Evolutionary conservation across 2,888 invertebrate genomes (phyloP).

Genomic region (Mythimna impura): DNA sequence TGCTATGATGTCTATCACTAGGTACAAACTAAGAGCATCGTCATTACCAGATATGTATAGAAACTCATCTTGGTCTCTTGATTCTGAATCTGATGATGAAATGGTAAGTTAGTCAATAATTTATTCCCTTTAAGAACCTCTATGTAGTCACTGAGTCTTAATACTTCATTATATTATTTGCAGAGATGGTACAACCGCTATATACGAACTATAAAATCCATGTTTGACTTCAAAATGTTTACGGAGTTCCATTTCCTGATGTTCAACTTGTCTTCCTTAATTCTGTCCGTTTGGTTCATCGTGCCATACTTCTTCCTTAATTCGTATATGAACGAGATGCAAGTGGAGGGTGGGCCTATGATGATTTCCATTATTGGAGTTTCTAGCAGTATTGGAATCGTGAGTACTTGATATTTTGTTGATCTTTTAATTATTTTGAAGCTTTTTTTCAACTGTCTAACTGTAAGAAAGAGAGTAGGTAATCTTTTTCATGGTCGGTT

Average conservation of each 20-base stretch:
- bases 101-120: slow-evolving; percentile 38
- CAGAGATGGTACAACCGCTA: slow-evolving; percentile 94
- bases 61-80: slow-evolving; percentile 95
- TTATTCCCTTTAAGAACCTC: neutral
- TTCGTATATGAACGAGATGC: slow-evolving; percentile 90
- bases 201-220: slow-evolving; percentile 91
- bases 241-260: slow-evolving; percentile 94
- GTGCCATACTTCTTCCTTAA: slow-evolving; percentile 97
- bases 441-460: neutral
- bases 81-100: slow-evolving; percentile 91
- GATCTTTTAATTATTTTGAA: too few species aligned
- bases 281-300: slow-evolving; percentile 98
- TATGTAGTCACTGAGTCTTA: neutral
- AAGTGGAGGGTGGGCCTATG: slow-evolving; percentile 93
- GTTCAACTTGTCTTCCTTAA: slow-evolving; percentile 95
- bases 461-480: neutral
- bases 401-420: slow-evolving; percentile 80
- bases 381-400: slow-evolving; percentile 97
- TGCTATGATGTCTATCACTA: slow-evolving; percentile 95
- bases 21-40: slow-evolving; percentile 94
- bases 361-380: slow-evolving; percentile 96
- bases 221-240: slow-evolving; percentile 95
- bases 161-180: slow-evolving; percentile 73
- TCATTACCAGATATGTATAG: slow-evolving; percentile 97
- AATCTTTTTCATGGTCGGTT: neutral